Evolutionary conservation across 2,888 invertebrate genomes (phyloP).

Genomic region (Synanthedon tipuliformis): DNA sequence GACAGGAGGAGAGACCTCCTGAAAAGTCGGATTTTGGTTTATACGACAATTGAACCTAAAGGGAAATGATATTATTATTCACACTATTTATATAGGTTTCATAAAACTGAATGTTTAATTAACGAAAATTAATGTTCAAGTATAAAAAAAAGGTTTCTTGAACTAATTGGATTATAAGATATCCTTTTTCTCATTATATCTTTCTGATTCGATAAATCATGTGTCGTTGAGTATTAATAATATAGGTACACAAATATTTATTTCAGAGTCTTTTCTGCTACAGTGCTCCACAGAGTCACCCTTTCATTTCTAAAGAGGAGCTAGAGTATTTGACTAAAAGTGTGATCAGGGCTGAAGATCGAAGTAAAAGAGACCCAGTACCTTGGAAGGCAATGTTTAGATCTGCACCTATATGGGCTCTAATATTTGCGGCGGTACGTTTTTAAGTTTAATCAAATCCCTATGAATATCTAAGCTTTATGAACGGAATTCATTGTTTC

Average conservation of each 20-base stretch:
- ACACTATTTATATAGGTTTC: no score
- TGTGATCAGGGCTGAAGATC: conserved; percentile 61
- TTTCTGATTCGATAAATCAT: no score
- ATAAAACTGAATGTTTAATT: no score
- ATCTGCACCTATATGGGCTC: conserved; percentile 78
- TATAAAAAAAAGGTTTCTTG: neutral
- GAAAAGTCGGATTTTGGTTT: no score
- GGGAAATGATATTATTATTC: no score
- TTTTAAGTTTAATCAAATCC: neutral
- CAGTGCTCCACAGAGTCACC: conserved; percentile 63
- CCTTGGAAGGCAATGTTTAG: conserved; percentile 78
- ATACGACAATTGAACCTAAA: no score
- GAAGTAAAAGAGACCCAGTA: conserved; percentile 64
- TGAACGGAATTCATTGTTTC: conserved; percentile 2
- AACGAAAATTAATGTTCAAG: no score
- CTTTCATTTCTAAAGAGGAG: conserved; percentile 68
- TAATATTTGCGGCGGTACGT: conserved; percentile 76
- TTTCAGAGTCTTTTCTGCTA: conserved; percentile 61
- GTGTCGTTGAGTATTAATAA: neutral
- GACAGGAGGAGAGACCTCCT: no score
- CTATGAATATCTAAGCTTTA: neutral
- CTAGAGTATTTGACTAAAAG: conserved; percentile 63
- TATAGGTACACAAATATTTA: neutral
- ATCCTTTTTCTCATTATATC: neutral
- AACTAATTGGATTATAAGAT: no score